Conservation (phyloP, 1,140 invertebrate species). For the Chironomus striatipennis region DNA sequence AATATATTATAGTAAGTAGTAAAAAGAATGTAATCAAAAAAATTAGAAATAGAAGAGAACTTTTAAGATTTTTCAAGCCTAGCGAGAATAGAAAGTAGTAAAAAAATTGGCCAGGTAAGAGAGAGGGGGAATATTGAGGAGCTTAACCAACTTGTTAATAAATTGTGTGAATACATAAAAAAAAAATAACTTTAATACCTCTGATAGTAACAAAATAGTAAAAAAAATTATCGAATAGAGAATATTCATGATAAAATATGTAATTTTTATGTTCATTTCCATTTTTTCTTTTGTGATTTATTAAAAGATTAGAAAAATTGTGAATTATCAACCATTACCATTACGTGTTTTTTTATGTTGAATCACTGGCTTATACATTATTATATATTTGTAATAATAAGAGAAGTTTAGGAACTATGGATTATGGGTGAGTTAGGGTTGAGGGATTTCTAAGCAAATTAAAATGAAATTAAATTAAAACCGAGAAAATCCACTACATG, state of each 20-base stretch:
- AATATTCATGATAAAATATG: slow-evolving; percentile 24
- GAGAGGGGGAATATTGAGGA: not conserved
- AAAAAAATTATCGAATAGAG: not conserved
- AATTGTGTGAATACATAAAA: not conserved
- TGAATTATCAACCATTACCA: slow-evolving; percentile 28
- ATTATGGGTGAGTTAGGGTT: too few species aligned
- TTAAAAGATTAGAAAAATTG: slow-evolving; percentile 25
- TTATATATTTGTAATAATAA: too few species aligned
- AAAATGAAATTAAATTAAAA: too few species aligned
- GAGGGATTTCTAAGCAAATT: too few species aligned
- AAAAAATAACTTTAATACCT: not conserved
- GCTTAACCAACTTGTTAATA: not conserved
- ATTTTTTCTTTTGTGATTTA: not conserved
- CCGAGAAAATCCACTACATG: too few species aligned
- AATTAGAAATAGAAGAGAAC: not conserved
- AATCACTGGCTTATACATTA: not conserved
- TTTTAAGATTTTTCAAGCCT: slow-evolving; percentile 11
- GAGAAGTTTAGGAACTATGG: too few species aligned
- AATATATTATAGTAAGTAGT: too few species aligned
- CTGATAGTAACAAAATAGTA: not conserved
- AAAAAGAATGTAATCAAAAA: not conserved
- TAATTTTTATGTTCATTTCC: slow-evolving; percentile 15
- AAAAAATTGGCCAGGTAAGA: not conserved
- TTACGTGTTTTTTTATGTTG: slow-evolving; percentile 27
- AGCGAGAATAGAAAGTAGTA: not conserved